These are phyloP conservation scores for Yoshiicerus persimilis DNA, from an alignment of 1,140 invertebrate species.

Conservation along the genomic window DNA sequence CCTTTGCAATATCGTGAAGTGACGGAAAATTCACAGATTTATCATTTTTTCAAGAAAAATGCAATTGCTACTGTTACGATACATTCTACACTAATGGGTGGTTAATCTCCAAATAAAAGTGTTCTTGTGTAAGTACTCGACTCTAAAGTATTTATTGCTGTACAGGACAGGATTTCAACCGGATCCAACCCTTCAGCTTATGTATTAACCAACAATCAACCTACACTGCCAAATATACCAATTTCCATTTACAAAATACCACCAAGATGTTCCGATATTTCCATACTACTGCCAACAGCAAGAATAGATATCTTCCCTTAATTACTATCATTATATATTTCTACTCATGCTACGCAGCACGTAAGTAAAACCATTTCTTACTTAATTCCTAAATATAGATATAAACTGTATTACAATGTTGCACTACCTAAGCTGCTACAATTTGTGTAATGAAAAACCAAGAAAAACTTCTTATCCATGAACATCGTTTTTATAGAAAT, in stretches of 20 bases:
- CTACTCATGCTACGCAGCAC: not conserved
- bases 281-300: not conserved
- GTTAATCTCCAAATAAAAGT: not conserved
- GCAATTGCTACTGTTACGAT: not conserved
- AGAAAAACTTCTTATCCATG: too few relatives aligned
- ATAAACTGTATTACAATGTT: too few relatives aligned
- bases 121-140: not conserved
- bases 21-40: not conserved
- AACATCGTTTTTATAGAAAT: too few relatives aligned
- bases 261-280: conserved; percentile 13
- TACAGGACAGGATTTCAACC: not conserved
- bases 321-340: conserved; percentile 4
- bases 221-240: conserved; percentile 6
- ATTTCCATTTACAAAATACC: conserved; percentile 4
- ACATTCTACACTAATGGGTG: not conserved
- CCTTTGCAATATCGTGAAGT: not conserved
- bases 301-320: not conserved
- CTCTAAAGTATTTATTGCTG: not conserved
- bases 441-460: too few relatives aligned
- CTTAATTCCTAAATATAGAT: not conserved
- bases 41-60: not conserved
- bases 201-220: not conserved
- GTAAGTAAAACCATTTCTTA: not conserved
- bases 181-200: not conserved
- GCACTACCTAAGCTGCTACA: too few relatives aligned